Evolutionary conservation across 2,888 invertebrate species (phyloP).

Genomic region (Timema podura): DNA sequence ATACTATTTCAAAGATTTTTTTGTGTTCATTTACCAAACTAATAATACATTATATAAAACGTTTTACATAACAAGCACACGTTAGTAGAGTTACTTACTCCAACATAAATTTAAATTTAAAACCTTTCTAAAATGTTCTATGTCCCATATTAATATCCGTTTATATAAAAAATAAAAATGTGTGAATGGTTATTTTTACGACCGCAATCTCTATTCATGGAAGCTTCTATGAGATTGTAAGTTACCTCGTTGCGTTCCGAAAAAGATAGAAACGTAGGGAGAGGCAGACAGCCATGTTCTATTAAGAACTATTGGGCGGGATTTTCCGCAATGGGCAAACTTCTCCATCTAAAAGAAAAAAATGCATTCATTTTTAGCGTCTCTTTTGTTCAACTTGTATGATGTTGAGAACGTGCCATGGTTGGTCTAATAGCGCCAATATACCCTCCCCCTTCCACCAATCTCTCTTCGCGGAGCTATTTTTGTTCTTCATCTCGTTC

Average conservation of each 20-base stretch:
- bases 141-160: background rate
- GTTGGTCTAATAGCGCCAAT: background rate
- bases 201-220: conserved; percentile 11
- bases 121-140: too few relatives aligned
- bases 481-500: too few relatives aligned
- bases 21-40: too few relatives aligned
- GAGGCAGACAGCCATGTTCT: background rate
- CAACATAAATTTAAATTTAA: too few relatives aligned
- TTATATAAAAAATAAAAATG: background rate
- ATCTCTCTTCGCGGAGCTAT: background rate
- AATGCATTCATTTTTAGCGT: conserved; percentile 11
- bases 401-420: background rate
- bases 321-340: background rate
- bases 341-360: conserved; percentile 3
- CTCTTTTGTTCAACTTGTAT: background rate
- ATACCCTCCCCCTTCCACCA: background rate
- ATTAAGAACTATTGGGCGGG: conserved; percentile 7
- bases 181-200: conserved; percentile 3
- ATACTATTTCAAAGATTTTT: too few relatives aligned
- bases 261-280: background rate
- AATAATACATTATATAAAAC: too few relatives aligned
- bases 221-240: background rate
- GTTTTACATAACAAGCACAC: too few relatives aligned
- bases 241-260: background rate
- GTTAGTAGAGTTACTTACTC: too few relatives aligned